phyloP scores from a whole-genome alignment of 1,140 invertebrate species.

The Drosophila sturtevanti region DNA sequence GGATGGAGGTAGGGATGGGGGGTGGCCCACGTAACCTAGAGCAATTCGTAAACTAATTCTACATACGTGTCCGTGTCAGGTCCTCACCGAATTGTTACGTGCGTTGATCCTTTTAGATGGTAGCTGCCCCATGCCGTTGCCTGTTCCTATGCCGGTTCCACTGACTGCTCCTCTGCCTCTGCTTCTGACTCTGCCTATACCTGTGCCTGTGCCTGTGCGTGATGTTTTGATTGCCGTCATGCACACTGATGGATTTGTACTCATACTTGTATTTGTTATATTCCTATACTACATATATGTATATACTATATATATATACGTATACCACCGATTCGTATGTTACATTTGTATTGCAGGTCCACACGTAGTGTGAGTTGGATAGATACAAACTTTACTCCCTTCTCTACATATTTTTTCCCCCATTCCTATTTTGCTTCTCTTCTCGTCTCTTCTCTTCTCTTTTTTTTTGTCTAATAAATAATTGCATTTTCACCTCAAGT shows the following conservation, averaged over 20 bases:
- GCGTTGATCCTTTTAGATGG: conserved; percentile 23
- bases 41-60: conserved; percentile 80
- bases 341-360: conserved; percentile 23
- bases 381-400: neutral
- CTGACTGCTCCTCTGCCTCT: too few relatives aligned
- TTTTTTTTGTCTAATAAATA: conserved; percentile 70
- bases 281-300: too few relatives aligned
- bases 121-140: neutral
- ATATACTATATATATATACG: neutral
- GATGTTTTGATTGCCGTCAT: conserved; percentile 66
- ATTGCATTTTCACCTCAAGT: conserved; percentile 80
- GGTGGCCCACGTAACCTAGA: conserved; percentile 76
- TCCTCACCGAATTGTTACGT: conserved; percentile 53
- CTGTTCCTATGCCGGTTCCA: neutral
- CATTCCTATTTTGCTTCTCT: neutral
- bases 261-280: neutral
- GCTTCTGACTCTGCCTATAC: conserved; percentile 1
- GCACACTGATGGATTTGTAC: conserved; percentile 49
- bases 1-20: too few relatives aligned
- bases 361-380: neutral
- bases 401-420: neutral
- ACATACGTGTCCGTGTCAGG: conserved; percentile 77
- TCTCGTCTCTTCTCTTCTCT: neutral
- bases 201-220: conserved; percentile 46
- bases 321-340: neutral